phyloP scores from a whole-genome alignment of 2,888 invertebrate genomes.

The Fragum fragum region DNA sequence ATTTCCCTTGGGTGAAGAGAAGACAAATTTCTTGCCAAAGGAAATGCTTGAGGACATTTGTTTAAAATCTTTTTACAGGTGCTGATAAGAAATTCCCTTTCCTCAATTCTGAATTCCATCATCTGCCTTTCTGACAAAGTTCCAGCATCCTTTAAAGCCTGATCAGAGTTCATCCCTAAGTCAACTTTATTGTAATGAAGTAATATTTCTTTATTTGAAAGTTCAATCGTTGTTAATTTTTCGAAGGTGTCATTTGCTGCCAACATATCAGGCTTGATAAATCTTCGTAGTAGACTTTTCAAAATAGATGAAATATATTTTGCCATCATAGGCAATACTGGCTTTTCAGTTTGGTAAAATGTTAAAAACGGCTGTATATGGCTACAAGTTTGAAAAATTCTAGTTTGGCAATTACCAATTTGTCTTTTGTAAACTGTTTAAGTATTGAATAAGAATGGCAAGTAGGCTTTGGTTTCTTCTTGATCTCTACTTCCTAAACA shows the following conservation, averaged over 20 bases:
- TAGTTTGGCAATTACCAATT: slow-evolving; percentile 28
- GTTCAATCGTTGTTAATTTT: slow-evolving; percentile 6
- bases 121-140: slow-evolving; percentile 38
- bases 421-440: slow-evolving; percentile 37
- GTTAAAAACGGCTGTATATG: slow-evolving; percentile 50
- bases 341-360: slow-evolving; percentile 53
- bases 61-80: slow-evolving; percentile 42
- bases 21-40: slow-evolving; percentile 51
- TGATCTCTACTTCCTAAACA: slow-evolving; percentile 49
- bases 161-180: slow-evolving; percentile 49
- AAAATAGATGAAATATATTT: slow-evolving; percentile 39
- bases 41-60: slow-evolving; percentile 49
- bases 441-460: slow-evolving; percentile 44
- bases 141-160: slow-evolving; percentile 46
- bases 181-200: slow-evolving; percentile 37
- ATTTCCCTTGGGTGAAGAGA: slow-evolving; percentile 51
- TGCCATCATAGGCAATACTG: slow-evolving; percentile 50
- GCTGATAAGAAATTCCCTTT: slow-evolving; percentile 37
- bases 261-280: slow-evolving; percentile 44
- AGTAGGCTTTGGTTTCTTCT: slow-evolving; percentile 44
- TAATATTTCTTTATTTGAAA: slow-evolving; percentile 3
- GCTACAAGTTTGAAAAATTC: slow-evolving; percentile 54
- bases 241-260: background rate
- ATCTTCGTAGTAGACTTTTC: slow-evolving; percentile 44
- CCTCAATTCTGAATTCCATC: slow-evolving; percentile 50